Base-by-base conservation (phyloP, 2,888 invertebrate species). In the Chalcosyrphus nemorum region DNA sequence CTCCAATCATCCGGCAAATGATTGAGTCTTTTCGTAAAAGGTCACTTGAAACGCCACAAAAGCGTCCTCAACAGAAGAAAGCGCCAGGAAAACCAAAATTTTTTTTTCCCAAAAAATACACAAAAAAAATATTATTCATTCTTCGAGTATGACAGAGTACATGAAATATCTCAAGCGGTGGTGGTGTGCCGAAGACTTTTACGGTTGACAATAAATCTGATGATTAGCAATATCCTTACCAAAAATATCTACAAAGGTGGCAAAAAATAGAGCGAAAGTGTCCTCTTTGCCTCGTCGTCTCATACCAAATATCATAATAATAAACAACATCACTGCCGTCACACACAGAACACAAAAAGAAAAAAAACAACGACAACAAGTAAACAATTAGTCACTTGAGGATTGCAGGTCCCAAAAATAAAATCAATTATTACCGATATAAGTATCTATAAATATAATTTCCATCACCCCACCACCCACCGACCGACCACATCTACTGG, bases 361-460 rank as follows among this genome's bases (percentile, higher is more conserved):
- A n/a, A n/a, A n/a, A n/a, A 24, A 59, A n/a, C 45, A 63, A 52
- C 27, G 52, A 43, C 47, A 70, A 52, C 57, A 61, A 66, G 76
- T 81, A 85, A 85, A 85, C 81, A 85, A 85, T 85, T 81, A 85
- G 75, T 81, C 85, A 85, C 50, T 50, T 52, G 57, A 45, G n/a
- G 45, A 70, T 75, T 75, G 59, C 66, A 68, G 66, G 43, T 43
- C 41, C 84, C 76, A 81, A 85, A 85, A 85, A 85, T 85, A 85
- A 85, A 80, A 85, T 85, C 81, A 85, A 81, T 85, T 81, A 85
- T 85, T 85, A 76, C 71, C 81, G 52, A 54, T 81, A 71, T 76
- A 71, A 72, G 74, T 81, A 59, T 76, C 84, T 85, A 75, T 81
- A 66, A 81, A 81, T 71, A 81, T 45, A 71, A n/a, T 59, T 57